Evolutionary conservation across 1,140 invertebrate species (phyloP), one percentile per base, ranked within the genome.

Genomic region (Tetramorium simillimum): DNA sequence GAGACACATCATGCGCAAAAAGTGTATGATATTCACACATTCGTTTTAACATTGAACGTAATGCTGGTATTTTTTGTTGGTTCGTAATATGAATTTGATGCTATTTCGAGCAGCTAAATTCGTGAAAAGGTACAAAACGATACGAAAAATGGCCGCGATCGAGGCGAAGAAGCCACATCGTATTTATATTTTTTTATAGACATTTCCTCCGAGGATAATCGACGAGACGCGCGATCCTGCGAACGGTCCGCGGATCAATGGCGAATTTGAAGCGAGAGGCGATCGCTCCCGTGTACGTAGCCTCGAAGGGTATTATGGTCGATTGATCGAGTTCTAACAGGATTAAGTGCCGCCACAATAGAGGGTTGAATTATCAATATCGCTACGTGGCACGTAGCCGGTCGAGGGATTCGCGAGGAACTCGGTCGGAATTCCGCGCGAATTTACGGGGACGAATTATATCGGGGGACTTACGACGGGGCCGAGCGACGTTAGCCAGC

Each of bases 321-420:
- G 88, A 85, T 73, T 87, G 87, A 82, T 88, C 75, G 46, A 89
- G 89, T 82, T 80, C 85, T 91, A 89, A 90, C 88, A 89, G 88
- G 90, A 89, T 91, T 91, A 91, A 90, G 85, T 80, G 80, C 60
- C 46, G 63, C 63, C 56, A 58, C 80, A 86, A 85, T 88, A 80
- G 65, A 24, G 88, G 80, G 76, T 56, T 87, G 76, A 78, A 88
- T 92, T 89, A 91, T 91, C 90, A 87, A 92, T 88, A 85, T 67
- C 49, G 63, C 58, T 51, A 72, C 56, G 65, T 77, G 40, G 58
- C 21, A 72, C 56, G 65, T 78, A 37, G 60, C 33, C 33, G 33
- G 12, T 16, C 28, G 75, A 37, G 24, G 70, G 72, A 65, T 81
- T 86, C 51, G 37, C 56, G 58, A 85, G 75, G 56, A 88, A 65